Base-by-base conservation (phyloP, 1,140 invertebrate genomes). In the Drosophila neocordata region DNA sequence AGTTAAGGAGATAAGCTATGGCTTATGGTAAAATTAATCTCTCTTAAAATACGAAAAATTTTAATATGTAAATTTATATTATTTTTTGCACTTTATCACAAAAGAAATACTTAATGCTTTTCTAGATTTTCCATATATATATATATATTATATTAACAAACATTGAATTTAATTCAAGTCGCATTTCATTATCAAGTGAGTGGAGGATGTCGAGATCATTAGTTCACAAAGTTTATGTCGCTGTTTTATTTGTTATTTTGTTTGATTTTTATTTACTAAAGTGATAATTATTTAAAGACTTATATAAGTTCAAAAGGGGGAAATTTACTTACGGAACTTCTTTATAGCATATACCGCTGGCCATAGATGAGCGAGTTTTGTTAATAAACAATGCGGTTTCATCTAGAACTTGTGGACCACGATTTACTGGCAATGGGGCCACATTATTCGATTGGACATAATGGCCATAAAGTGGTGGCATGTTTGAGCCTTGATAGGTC, bases 301-400 rank as follows among this genome's bases (percentile, higher is more conserved):
- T 52, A 61, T 66, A 15, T 15, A 62, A 63, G 15, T 56, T 31
- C 7, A 31, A 7, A 31, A 6, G 18, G 31, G 56, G 41, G 37
- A 27, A 31, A n/a, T 13, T 31, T n/a, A 93, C 93, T 93, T 92
- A 94, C 93, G 92, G 93, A 2, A 94, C 93, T 93, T 94, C 93
- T 41, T 92, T 92, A 62, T 92, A 93, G 68, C 93, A 94, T 1
- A 93, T 91, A 24, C 93, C 93, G 60, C 80, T 89, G 52, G 90
- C 90, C 80, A 91, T 91, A 4, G 62, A 60, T 7, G 89, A 77
- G 9, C 89, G 62, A 6, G 90, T 91, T 51, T 87, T 83, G 48
- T 91, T 91, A 37, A 91, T 82, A 37, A 91, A 91, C 53, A 89
- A 65, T 6, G 87, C 87, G 6, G 80, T 90, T 41, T 83, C 74